Conservation (phyloP, 2,113 vertebrate species). For the Lutjanus erythropterus region DNA sequence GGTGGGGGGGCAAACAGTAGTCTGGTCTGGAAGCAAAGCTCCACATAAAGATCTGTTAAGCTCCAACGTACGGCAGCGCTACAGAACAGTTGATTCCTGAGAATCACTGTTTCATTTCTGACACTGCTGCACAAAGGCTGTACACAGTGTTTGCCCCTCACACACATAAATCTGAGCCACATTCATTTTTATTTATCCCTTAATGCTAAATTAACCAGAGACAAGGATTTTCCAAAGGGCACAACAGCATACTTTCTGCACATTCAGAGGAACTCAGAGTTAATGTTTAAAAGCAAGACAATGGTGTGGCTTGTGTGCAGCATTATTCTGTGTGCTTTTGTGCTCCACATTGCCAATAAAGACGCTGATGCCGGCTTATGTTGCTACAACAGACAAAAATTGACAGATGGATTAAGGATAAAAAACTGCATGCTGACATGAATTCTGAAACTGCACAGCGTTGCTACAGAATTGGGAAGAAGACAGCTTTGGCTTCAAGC, state of each 20-base stretch:
- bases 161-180: not conserved
- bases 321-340: not conserved
- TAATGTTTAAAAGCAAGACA: not conserved
- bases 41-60: slow-evolving; percentile 11
- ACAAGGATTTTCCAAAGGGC: not conserved
- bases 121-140: not conserved
- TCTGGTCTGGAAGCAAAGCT: slow-evolving; percentile 28
- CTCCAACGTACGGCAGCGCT: not conserved
- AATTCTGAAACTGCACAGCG: not conserved
- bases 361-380: not conserved
- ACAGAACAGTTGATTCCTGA: slow-evolving; percentile 20
- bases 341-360: not conserved
- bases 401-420: not conserved
- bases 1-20: slow-evolving; percentile 1
- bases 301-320: not conserved
- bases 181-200: not conserved
- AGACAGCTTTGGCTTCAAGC: not conserved
- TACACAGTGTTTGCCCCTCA: not conserved
- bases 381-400: not conserved
- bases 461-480: not conserved
- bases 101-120: not conserved
- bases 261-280: not conserved
- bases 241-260: not conserved
- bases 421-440: too few species aligned
- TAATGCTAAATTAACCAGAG: not conserved